Evolutionary conservation across 2,113 vertebrate species (phyloP).

Genomic region (Lampris incognitus): DNA sequence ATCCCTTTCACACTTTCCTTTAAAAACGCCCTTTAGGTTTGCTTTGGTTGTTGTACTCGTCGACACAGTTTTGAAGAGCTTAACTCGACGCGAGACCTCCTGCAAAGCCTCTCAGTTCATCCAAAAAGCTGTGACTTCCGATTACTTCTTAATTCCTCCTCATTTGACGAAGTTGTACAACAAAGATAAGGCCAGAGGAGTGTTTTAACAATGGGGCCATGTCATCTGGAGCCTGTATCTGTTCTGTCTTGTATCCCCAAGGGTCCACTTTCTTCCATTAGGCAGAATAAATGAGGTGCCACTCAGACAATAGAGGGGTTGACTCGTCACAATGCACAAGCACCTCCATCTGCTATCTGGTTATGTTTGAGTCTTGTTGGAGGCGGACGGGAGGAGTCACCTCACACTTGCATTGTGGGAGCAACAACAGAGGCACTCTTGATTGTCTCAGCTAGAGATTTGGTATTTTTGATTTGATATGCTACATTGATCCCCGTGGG

Average conservation of each 20-base stretch:
- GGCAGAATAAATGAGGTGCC: conserved; percentile 69
- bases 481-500: too few relatives aligned
- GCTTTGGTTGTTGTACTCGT: conserved; percentile 58
- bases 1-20: conserved; percentile 22
- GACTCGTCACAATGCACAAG: conserved; percentile 44
- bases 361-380: conserved; percentile 45
- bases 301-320: conserved; percentile 54
- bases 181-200: conserved; percentile 55
- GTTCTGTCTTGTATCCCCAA: conserved; percentile 39
- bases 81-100: conserved; percentile 33
- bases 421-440: conserved; percentile 46
- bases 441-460: conserved; percentile 33
- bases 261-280: conserved; percentile 65
- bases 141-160: conserved; percentile 45
- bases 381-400: conserved; percentile 43
- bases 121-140: conserved; percentile 15
- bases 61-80: conserved; percentile 63
- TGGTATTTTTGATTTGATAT: neutral
- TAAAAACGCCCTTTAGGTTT: conserved; percentile 44
- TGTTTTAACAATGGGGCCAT: conserved; percentile 52
- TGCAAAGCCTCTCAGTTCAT: conserved; percentile 37
- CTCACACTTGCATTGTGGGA: conserved; percentile 46
- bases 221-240: conserved; percentile 47
- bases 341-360: conserved; percentile 33
- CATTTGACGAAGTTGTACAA: conserved; percentile 44